Evolutionary conservation across 2,113 vertebrate species (phyloP), one percentile per base, ranked within the genome.

Genomic region (Seriola quinqueradiata): DNA sequence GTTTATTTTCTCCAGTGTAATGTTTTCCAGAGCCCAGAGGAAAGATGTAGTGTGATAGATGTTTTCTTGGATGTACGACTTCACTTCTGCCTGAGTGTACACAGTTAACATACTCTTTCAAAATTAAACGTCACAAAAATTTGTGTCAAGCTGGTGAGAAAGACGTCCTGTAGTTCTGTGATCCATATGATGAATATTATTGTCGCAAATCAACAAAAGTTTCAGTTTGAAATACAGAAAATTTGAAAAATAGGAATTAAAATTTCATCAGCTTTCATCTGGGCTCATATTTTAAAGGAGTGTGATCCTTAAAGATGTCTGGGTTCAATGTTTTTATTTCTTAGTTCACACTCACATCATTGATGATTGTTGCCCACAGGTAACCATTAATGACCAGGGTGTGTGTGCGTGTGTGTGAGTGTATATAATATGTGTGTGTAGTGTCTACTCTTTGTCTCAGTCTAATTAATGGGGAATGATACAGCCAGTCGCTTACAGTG

Each of bases 381-480:
- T 94, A 92, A 95, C 93, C 94, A 95, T 95, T 94, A 95, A 95
- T 95, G 94, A 95, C 77, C 60, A 61, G 89, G 52, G 87, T 90
- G 90, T 89, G 79, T 86, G 80, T 66, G 82, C 57, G 87, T 68
- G 83, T 70, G 87, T 77, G 85, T 76, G 81, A 25, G 72, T 82
- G 78, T 38, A 74, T 40, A 42, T 46, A 77, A 32, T 85, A 52
- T 70, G 64, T 83, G 54, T 64, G 76, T 81, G 64, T 83, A 61
- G 76, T 75, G 89, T 92, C 84, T 84, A 84, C 65, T 85, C 81
- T 87, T 83, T 84, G 85, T 94, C 79, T 86, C 79, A 89, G 93
- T 95, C 95, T 96, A 96, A 96, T 96, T 96, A 94, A 96, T 93
- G 94, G 95, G 95, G 95, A 96, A 95, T 96, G 95, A 95, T 96